Evolutionary conservation across 2,888 invertebrate genomes (phyloP), one percentile per base, ranked within the genome.

Genomic region (Lomographa bimaculata): DNA sequence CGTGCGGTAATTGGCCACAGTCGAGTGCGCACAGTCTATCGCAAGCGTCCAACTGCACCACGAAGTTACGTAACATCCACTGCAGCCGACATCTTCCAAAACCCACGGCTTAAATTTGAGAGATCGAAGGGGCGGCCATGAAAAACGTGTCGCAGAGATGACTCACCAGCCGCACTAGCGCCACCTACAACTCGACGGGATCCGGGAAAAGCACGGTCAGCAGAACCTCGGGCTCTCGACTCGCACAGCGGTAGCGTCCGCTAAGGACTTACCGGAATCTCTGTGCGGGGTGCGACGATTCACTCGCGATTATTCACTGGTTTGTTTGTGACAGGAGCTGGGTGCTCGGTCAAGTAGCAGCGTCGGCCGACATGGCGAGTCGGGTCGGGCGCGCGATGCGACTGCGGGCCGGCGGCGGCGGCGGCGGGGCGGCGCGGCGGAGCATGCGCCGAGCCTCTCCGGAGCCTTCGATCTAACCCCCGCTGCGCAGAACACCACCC

Each of bases 111-210:
- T 23, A 23, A 21, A 32, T 53, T 64, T 66, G 65, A 64, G 63
- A 80, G 77, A 85, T 77, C 79, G 77, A 80, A 77, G 69, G 68
- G 72, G 76, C 81, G 84, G 83, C 85, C 83, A 79, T 81, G 82
- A 82, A 82, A 83, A 83, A 76, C 79, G 69, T 80, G 79, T 78
- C 82, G 85, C 86, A 85, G 77, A 79, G 80, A 85, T 87, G 87
- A 87, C 79, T 86, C 87, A 87, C 83, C 77, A 74, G 64, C 68
- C 69, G 42, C 79, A 67, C 76, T 69, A 74, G 79, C 86, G 86
- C 81, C 83, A 76, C 69, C 83, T 81, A 71, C 73, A 60, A 66
- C 72, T 18, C 30, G 24, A 14, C 10, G 54, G 60, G 54, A 60
- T 73, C 70, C 67, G 71, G 70, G 68, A 68, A 67, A 71, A 72